A percentile compares a stretch with the other conserved stretches of the same genome.
phyloP scores from a whole-genome alignment of 2,113 vertebrate genomes.

The Sander vitreus region DNA sequence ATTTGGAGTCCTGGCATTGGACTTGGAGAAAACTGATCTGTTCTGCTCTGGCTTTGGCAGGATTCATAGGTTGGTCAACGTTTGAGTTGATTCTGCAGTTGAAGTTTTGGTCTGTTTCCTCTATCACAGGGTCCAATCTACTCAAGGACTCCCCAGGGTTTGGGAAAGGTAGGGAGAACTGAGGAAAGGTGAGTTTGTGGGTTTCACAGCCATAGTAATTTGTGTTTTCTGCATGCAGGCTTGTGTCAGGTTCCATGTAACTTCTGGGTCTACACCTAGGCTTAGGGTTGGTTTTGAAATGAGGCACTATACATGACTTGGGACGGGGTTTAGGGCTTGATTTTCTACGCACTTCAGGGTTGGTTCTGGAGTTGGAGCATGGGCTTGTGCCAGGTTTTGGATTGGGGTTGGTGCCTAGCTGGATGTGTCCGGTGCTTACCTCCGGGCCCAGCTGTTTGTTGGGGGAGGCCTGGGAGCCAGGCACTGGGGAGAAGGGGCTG shows the following conservation, averaged over 20 bases:
- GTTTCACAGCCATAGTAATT: slow-evolving; percentile 5
- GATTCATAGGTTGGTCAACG: slow-evolving; percentile 13
- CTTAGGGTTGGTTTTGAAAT: slow-evolving; percentile 34
- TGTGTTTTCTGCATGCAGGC: neutral
- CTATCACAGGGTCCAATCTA: slow-evolving; percentile 53
- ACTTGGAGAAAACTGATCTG: slow-evolving; percentile 6
- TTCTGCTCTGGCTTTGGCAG: slow-evolving; percentile 12
- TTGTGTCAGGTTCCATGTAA: slow-evolving; percentile 40
- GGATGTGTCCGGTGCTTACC: slow-evolving; percentile 88
- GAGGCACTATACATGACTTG: slow-evolving; percentile 40
- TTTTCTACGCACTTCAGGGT: slow-evolving; percentile 38
- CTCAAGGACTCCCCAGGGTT: slow-evolving; percentile 10
- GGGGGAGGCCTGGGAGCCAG: slow-evolving; percentile 92
- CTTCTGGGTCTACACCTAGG: slow-evolving; percentile 44
- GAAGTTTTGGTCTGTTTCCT: slow-evolving; percentile 42
- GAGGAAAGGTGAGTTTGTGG: neutral
- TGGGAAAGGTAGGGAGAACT: slow-evolving; percentile 18
- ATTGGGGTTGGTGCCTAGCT: slow-evolving; percentile 21
- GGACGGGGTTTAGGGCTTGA: slow-evolving; percentile 43
- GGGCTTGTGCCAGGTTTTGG: slow-evolving; percentile 4
- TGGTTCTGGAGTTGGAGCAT: slow-evolving; percentile 16
- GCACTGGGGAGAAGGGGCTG: slow-evolving; percentile 94
- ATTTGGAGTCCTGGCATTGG: slow-evolving; percentile 15
- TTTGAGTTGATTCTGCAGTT: slow-evolving; percentile 16
- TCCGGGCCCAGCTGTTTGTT: slow-evolving; percentile 90